Evolutionary conservation across 2,888 invertebrate species (phyloP), one percentile per base, ranked within the genome.

Genomic region (Macroteleia sp.): DNA sequence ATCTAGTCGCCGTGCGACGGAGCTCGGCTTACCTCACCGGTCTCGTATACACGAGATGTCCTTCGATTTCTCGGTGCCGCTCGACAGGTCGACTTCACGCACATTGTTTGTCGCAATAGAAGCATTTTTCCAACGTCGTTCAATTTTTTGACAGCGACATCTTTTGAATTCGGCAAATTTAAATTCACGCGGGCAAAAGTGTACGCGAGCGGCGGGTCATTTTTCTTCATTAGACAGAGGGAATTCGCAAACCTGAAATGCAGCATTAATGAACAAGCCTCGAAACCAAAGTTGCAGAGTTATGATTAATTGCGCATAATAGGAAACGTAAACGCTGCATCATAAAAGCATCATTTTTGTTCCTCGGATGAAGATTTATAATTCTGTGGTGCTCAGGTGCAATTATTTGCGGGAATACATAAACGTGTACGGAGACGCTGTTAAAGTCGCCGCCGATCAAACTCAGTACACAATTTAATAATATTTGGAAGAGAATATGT

Each of bases 1-100:
- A 91, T 90, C 90, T 90, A 91, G 90, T 90, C 88, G 85, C 77
- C 83, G 85, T 83, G 83, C 82, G 80, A 77, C 82, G 81, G 73
- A 81, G 82, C 82, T 82, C 81, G 66, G 82, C 86, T 86, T 84
- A 83, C 85, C 85, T 87, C 87, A 83, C 84, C 83, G 52, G 69
- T 59, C 74, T 80, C 77, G 70, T 77, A 75, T 80, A 61, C 67
- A 28, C 46, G 57, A 59, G 71, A 64, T 77, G 79, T 77, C 79
- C 77, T 79, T 76, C 64, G 69, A 57, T 66, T 70, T 39, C 50
- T 61, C 61, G 64, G 62, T 48, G 46, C 48, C 48, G 57, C 41
- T 79, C 66, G 42, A 62, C 67, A 48, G 62, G 46, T 46, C 67
- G 74, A 67, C 17, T 67, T 62, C 42, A 73, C 67, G 62, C 59